These are phyloP conservation scores for Lacanobia oleracea DNA, from an alignment of 2,888 invertebrate species.

Conservation along the genomic window DNA sequence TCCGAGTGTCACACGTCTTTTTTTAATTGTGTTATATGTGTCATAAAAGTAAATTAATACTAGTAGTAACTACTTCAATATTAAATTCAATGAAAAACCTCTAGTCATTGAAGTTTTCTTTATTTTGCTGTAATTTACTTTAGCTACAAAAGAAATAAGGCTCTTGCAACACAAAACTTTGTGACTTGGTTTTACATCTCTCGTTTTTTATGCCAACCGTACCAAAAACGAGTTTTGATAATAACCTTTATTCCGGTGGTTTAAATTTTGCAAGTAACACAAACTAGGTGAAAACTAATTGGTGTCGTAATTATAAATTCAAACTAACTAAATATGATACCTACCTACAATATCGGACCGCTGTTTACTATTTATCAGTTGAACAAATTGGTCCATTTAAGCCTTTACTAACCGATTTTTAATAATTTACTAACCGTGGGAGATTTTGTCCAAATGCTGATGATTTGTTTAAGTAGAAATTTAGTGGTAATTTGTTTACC, in stretches of 20 bases:
- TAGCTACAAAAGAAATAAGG: too few species aligned
- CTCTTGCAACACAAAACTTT: neutral
- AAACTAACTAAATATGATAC: conserved; percentile 52
- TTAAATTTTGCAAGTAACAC: conserved; percentile 69
- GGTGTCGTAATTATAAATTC: conserved; percentile 68
- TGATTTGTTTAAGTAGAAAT: too few species aligned
- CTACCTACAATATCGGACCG: conserved; percentile 16
- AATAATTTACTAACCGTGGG: neutral
- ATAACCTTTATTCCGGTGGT: conserved; percentile 61
- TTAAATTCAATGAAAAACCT: too few species aligned
- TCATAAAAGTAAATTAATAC: too few species aligned
- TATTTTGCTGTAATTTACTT: neutral
- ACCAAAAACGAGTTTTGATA: conserved; percentile 64
- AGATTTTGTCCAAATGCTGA: neutral
- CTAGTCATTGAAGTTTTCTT: neutral
- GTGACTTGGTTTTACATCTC: too few species aligned
- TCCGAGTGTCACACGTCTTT: too few species aligned
- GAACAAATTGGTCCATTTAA: conserved; percentile 17
- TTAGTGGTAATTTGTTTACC: too few species aligned
- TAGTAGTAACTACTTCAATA: too few species aligned
- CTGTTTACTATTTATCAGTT: conserved; percentile 3
- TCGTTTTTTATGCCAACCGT: conserved; percentile 9
- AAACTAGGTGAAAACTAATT: conserved; percentile 76
- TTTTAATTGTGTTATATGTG: too few species aligned
- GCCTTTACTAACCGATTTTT: too few species aligned